Conservation (phyloP, 1,140 invertebrate genomes). For the Trissolcus basalis region DNA sequence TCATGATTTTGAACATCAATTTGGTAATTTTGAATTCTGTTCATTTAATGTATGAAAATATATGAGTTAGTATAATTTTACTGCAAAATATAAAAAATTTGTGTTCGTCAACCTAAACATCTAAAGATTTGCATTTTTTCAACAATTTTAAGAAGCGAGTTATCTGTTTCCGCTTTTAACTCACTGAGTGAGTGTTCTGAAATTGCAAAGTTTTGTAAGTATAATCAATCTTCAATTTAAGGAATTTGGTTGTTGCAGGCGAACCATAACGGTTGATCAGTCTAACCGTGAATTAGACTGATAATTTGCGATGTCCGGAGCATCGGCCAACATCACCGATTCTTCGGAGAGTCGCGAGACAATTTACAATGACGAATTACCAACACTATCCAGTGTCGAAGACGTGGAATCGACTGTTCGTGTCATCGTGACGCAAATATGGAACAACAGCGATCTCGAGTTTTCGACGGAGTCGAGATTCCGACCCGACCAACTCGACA, state of each 20-base stretch:
- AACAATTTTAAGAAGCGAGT: no score
- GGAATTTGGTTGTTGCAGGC: slow-evolving; percentile 22
- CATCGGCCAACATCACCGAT: slow-evolving; percentile 47
- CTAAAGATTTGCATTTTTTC: no score
- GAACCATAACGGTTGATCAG: slow-evolving; percentile 24
- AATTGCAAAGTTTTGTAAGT: no score
- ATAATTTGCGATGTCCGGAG: slow-evolving; percentile 51
- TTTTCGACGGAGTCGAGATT: slow-evolving; percentile 33
- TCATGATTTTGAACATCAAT: no score
- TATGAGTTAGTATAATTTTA: no score
- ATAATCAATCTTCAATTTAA: slow-evolving; percentile 5
- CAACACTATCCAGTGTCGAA: slow-evolving; percentile 36
- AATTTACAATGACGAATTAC: slow-evolving; percentile 34
- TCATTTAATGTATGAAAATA: no score
- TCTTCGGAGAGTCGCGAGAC: slow-evolving; percentile 32
- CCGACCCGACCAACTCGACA: slow-evolving; percentile 58
- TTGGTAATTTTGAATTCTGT: no score
- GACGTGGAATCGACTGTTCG: slow-evolving; percentile 56
- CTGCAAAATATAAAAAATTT: no score
- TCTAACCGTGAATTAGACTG: slow-evolving; percentile 7
- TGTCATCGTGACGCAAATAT: slow-evolving; percentile 57
- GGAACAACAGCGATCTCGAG: slow-evolving; percentile 63
- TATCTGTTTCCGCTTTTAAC: no score
- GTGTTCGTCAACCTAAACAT: no score
- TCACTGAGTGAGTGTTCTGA: no score